Evolutionary conservation across 2,797 vertebrate species (phyloP).

Genomic region (Lophotriccus pileatus): DNA sequence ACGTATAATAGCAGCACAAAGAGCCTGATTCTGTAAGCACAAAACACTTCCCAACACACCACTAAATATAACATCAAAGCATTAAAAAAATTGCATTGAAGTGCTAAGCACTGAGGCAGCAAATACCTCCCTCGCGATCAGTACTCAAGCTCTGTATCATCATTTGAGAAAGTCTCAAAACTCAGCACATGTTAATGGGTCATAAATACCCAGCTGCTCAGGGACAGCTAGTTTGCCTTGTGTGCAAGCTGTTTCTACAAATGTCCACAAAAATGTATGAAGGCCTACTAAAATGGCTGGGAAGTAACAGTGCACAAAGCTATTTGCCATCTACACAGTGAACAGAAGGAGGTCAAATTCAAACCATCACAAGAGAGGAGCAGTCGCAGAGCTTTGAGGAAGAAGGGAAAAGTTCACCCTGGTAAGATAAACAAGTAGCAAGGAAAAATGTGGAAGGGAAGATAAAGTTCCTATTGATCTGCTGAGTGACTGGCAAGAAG

Average conservation of each 20-base stretch:
- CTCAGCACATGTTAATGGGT: slow-evolving; percentile 20
- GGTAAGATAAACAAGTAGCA: background rate
- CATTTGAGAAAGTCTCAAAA: slow-evolving; percentile 27
- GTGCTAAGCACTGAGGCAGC: background rate
- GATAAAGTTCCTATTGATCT: background rate
- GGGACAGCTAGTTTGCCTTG: background rate
- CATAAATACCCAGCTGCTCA: slow-evolving; percentile 37
- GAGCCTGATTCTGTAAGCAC: background rate
- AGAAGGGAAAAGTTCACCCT: background rate
- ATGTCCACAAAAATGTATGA: background rate
- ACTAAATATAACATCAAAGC: background rate
- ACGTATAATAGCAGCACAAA: background rate
- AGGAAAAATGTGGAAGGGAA: background rate
- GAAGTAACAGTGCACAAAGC: background rate
- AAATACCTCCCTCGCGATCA: background rate
- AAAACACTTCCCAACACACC: background rate
- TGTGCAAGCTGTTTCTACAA: background rate
- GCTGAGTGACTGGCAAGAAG: background rate
- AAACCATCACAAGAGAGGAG: background rate
- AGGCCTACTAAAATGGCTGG: background rate
- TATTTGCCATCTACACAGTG: background rate
- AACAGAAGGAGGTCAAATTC: background rate
- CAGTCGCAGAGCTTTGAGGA: background rate
- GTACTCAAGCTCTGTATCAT: background rate
- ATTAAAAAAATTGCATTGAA: background rate